Evolutionary conservation across 2,888 invertebrate genomes (phyloP).

Genomic region (Acleris holmiana): DNA sequence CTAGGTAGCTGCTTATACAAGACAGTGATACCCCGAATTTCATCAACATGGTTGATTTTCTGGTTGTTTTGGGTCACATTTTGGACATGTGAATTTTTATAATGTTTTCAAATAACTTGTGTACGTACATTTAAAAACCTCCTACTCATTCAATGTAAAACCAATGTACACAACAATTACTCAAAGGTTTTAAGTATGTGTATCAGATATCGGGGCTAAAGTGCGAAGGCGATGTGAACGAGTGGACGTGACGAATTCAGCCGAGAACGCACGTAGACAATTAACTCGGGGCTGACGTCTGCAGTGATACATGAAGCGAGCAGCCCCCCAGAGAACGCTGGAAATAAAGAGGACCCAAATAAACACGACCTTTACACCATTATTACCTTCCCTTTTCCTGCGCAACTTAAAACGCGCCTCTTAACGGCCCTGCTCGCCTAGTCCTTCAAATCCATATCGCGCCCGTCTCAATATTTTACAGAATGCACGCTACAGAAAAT

Average conservation of each 20-base stretch:
- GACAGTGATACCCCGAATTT: too few relatives aligned
- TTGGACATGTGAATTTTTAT: too few relatives aligned
- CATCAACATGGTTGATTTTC: too few relatives aligned
- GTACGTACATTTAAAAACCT: too few relatives aligned
- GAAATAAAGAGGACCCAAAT: conserved; percentile 63
- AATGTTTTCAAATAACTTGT: too few relatives aligned
- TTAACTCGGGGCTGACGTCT: conserved; percentile 73
- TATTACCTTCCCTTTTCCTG: conserved; percentile 51
- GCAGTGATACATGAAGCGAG: conserved; percentile 69
- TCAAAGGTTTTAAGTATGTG: conserved; percentile 10
- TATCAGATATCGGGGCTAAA: conserved; percentile 27
- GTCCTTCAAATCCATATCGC: conserved; percentile 20
- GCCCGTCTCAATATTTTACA: conserved; percentile 10
- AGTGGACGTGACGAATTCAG: conserved; percentile 70
- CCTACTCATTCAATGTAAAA: not conserved
- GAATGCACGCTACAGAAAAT: conserved; percentile 38
- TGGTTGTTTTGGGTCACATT: too few relatives aligned
- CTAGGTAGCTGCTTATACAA: too few relatives aligned
- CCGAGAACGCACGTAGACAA: conserved; percentile 78
- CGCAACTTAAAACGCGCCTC: conserved; percentile 40
- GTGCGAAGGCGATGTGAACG: conserved; percentile 29
- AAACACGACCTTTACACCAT: conserved; percentile 61
- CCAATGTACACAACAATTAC: not conserved
- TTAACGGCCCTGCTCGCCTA: conserved; percentile 7
- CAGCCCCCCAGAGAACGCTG: conserved; percentile 52